Base-by-base conservation (phyloP, 2,888 invertebrate genomes). In the Hydrotaea diabolus region DNA sequence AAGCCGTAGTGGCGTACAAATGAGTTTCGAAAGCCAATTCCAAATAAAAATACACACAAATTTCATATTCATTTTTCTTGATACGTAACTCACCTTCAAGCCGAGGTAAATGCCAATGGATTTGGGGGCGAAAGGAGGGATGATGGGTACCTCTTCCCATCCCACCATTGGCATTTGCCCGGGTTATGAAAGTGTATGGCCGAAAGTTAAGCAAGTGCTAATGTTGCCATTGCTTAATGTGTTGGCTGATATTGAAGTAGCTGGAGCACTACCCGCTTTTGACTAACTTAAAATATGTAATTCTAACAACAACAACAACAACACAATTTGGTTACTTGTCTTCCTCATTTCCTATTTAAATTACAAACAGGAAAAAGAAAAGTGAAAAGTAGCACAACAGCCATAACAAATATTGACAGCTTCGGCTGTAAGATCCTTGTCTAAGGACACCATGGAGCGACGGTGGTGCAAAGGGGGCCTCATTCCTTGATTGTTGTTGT, bases 401-500 rank as follows among this genome's bases (percentile, higher is more conserved):
- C 55, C 43, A 55, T 23, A 64, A 72, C 57, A 72, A 53, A 78
- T n/a, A 72, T 49, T 46, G 46, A 23, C 31, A 76, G 49, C 49
- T 7, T 8, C 39, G 39, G 8, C 2, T 39, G 39, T 39, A 4
- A 8, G 39, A 39, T 13, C 39, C 39, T 8, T 13, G 39, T 11
- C 39, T 39, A 39, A 39, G 39, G 39, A 39, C 39, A 8, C 39
- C 39, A 39, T 8, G 39, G 9, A 3, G 3, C 17, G n/a, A 15
- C n/a, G 11, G 23, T 57, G 17, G 57, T 57, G 8, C 3, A 3
- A 21, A 17, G 23, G 3, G 31, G 7, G 3, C 19, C 57, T 4
- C 7, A 2, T 7, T 5, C 13, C 23, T 57, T 57, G 57, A 43
- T 53, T 17, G 53, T 53, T 53, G 1, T 53, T 19, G 53, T 53